phyloP scores from a whole-genome alignment of 2,797 vertebrate species.

The Acanthopagrus latus region DNA sequence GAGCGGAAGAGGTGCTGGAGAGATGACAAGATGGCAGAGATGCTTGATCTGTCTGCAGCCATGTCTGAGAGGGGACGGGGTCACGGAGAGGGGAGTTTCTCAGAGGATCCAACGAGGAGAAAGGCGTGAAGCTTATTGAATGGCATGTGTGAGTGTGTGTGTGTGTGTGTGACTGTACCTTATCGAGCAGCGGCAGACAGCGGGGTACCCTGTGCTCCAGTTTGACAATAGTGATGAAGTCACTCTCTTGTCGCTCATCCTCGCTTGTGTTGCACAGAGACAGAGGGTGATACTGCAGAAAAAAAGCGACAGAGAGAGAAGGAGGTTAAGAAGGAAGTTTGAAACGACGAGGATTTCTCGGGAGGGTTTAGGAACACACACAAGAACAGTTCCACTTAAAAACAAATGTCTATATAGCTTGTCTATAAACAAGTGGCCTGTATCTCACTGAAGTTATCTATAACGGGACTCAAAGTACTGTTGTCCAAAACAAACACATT shows the following conservation, averaged over 20 bases:
- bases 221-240: conserved; percentile 97
- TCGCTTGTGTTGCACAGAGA: conserved; percentile 98
- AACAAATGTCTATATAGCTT: too few relatives aligned
- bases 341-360: not conserved
- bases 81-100: conserved; percentile 62
- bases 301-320: not conserved
- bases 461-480: not conserved
- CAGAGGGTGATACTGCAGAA: conserved; percentile 93
- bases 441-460: not conserved
- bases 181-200: conserved; percentile 92
- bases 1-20: conserved; percentile 60
- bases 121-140: conserved; percentile 9
- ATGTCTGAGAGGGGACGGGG: conserved; percentile 42
- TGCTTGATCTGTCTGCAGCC: conserved; percentile 57
- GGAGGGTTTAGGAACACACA: not conserved
- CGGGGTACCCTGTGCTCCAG: conserved; percentile 91
- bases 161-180: conserved; percentile 83
- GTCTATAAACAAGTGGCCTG: too few relatives aligned
- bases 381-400: too few relatives aligned
- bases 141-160: not conserved
- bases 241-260: conserved; percentile 92
- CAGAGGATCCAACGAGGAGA: conserved; percentile 22
- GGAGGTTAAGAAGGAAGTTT: conserved; percentile 7
- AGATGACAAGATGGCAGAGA: conserved; percentile 47
- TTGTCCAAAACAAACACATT: not conserved